Base-by-base conservation (phyloP, 2,888 invertebrate genomes). In the Dermolepida albohirtum region DNA sequence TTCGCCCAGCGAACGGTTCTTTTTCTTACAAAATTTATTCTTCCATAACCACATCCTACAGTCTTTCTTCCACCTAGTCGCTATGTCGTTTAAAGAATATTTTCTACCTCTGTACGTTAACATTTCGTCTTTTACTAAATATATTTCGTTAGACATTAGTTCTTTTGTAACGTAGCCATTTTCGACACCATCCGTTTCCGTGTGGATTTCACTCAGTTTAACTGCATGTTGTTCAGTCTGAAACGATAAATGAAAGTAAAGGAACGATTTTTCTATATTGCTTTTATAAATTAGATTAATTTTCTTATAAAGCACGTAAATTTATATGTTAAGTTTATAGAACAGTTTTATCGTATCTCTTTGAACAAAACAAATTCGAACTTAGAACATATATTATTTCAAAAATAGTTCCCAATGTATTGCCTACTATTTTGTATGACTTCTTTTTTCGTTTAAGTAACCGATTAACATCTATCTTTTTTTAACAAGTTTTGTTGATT, bases 41-140 rank as follows among this genome's bases (percentile, higher is more conserved):
- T 87, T 87, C 87, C 87, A 91, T 64, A 91, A 81, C 85, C 90
- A 91, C 84, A 86, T 90, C 75, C 90, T 84, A 71, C 89, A 90
- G 75, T 90, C 90, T 78, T 90, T 90, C 77, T 90, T 90, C 89
- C 90, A 90, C 69, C 86, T 85, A 76, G 85, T 85, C 0, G 90
- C 89, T 67, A 90, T 89, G 76, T 90, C 87, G 57, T 81, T 85
- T 0, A 87, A 82, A 12, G 86, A 85, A 74, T 88, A 87, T 72
- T 80, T 83, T 69, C 85, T 86, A 1, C 89, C 90, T 77, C 89
- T 85, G 69, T 86, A 84, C 51, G 79, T 84, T 12, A 88, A 81
- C 49, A 86, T 85, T 59, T 87, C 86, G n/a, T 87, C 85, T 4
- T 85, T 80, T 11, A 88, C 86, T 14, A 86, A 82, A 49, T 76